Evolutionary conservation across 2,113 vertebrate genomes (phyloP), one percentile per base, ranked within the genome.

Genomic region (Synchiropus splendidus): DNA sequence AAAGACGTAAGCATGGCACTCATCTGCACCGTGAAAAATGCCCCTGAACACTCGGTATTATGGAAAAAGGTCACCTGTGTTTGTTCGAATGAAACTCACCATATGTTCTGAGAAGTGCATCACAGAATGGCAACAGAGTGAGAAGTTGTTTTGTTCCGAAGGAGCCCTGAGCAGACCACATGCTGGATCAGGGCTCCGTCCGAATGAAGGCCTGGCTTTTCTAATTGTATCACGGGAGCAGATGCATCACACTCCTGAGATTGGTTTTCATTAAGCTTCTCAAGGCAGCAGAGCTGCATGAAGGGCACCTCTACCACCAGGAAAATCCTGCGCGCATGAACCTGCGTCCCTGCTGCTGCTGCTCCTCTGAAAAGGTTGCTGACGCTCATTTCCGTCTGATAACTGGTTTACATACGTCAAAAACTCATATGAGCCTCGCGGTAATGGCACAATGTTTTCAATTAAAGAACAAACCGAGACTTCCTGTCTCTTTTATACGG

Each of bases 391-490:
- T 43, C 49, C 18, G 45, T 36, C 18, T 42, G 43, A 48, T 59
- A 69, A 47, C 36, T 18, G 42, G 31, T 60, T 69, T 64, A 35
- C 40, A 31, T 54, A 34, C 18, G 33, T 51, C 55, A 64, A 55
- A n/a, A 34, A 50, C 55, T 60, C 36, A 18, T 39, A 30, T 51
- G 9, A 37, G 41, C 30, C 18, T 34, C 13, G 33, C 16, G 8
- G 16, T 46, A 16, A 32, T 33, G 36, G 36, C n/a, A 18, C 10
- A 30, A 12, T 21, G 34, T 33, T 43, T 27, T 16, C 16, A 45
- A 51, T 62, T 38, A 62, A 45, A 54, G 36, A 48, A 39, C 50
- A 49, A 21, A 35, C 32, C 38, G 36, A 55, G 51, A 62, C 58
- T 51, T 56, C 47, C 42, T 47, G 59, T 42, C 59, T 61, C 46